phyloP scores from a whole-genome alignment of 2,113 vertebrate species.

The Limnothrissa miodon region DNA sequence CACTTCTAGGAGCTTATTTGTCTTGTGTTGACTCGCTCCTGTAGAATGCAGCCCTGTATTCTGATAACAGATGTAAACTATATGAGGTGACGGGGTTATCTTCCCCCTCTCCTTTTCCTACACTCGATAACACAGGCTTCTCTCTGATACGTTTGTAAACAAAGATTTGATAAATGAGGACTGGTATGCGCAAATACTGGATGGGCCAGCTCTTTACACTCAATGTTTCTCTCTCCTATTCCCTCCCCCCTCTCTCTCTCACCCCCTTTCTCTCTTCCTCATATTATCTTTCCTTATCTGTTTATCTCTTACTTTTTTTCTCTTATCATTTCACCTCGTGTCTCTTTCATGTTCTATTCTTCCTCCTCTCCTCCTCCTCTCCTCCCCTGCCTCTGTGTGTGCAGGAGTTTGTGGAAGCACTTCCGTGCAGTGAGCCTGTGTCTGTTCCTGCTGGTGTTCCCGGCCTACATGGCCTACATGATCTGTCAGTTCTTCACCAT shows the following conservation, averaged over 20 bases:
- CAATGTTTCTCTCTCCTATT: not conserved
- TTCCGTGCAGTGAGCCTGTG: conserved; percentile 95
- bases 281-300: not conserved
- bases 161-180: not conserved
- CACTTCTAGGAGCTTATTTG: not conserved
- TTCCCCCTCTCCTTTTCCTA: not conserved
- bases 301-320: not conserved
- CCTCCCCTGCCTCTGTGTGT: not conserved
- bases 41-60: not conserved
- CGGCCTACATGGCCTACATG: conserved; percentile 97
- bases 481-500: conserved; percentile 99
- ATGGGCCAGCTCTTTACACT: not conserved
- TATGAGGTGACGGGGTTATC: not conserved
- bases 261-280: not conserved
- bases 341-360: not conserved
- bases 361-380: not conserved
- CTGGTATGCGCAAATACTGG: conserved; percentile 9
- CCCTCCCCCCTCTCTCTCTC: not conserved
- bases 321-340: not conserved
- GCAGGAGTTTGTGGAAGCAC: conserved; percentile 97
- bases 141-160: not conserved
- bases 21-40: not conserved
- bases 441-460: conserved; percentile 90
- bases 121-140: not conserved
- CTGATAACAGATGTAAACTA: not conserved